A percentile compares a stretch with the other conserved stretches of the same genome.
These are phyloP conservation scores for Erebia ligea DNA, from an alignment of 2,888 invertebrate species.

Conservation along the genomic window DNA sequence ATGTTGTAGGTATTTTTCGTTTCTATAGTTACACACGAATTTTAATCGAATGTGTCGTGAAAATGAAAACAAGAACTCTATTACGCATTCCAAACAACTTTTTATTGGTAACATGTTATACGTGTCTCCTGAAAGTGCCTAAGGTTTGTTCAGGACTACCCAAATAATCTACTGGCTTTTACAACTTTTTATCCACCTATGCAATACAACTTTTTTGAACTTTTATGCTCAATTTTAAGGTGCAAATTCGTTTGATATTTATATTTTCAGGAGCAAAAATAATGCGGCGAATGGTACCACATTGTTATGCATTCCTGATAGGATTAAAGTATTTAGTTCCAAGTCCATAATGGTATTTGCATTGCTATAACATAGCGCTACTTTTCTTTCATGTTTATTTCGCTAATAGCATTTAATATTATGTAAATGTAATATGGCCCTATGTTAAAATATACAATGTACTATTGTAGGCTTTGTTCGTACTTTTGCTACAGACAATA, in stretches of 20 bases:
- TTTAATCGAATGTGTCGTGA: constrained; percentile 30
- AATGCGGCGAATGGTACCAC: constrained; percentile 8
- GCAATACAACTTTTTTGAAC: neutral
- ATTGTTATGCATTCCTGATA: constrained; percentile 34
- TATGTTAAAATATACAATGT: neutral
- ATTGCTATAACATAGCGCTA: constrained; percentile 12
- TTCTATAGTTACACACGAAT: neutral
- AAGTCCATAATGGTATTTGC: constrained; percentile 28
- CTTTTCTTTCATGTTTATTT: constrained; percentile 15
- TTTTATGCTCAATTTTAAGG: neutral
- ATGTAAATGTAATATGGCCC: constrained; percentile 5
- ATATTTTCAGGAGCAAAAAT: neutral
- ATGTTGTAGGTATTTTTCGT: neutral
- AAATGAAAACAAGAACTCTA: constrained; percentile 41
- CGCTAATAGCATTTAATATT: constrained; percentile 18
- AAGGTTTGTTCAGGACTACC: constrained; percentile 46
- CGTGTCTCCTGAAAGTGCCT: constrained; percentile 44
- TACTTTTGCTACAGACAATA: too few relatives aligned
- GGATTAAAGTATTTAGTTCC: constrained; percentile 40
- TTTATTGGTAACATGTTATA: constrained; percentile 48
- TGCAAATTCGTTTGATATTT: neutral
- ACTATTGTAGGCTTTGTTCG: too few relatives aligned
- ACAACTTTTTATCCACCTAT: constrained; percentile 18
- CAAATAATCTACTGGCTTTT: constrained; percentile 42
- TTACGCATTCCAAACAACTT: constrained; percentile 48